Evolutionary conservation across 1,140 invertebrate genomes (phyloP).

Genomic region (Ceratosolen solmsi): DNA sequence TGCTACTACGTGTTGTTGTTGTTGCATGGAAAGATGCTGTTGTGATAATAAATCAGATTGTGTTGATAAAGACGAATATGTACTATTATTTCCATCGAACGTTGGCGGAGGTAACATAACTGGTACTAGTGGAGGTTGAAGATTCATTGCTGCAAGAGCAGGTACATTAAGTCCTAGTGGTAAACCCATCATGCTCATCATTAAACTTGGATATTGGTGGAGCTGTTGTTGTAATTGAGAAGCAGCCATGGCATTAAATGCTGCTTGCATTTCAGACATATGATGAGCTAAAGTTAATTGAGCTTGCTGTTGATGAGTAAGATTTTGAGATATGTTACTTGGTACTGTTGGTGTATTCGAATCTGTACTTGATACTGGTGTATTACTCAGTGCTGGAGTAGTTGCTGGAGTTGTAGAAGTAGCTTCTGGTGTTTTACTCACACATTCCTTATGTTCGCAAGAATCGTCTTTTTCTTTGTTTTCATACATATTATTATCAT

Average conservation of each 20-base stretch:
- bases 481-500: slow-evolving; percentile 64
- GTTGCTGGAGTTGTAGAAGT: slow-evolving; percentile 78
- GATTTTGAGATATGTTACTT: slow-evolving; percentile 70
- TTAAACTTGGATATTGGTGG: slow-evolving; percentile 74
- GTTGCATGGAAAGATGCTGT: slow-evolving; percentile 80
- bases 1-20: slow-evolving; percentile 18
- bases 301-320: slow-evolving; percentile 65
- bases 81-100: slow-evolving; percentile 76
- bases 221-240: slow-evolving; percentile 88
- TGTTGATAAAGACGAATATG: slow-evolving; percentile 73
- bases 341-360: slow-evolving; percentile 73
- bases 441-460: slow-evolving; percentile 68
- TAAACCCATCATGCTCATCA: slow-evolving; percentile 85
- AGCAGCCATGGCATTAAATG: slow-evolving; percentile 86
- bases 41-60: slow-evolving; percentile 77
- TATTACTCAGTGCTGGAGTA: slow-evolving; percentile 78
- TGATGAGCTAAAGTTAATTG: slow-evolving; percentile 82
- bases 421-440: slow-evolving; percentile 73
- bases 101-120: slow-evolving; percentile 91
- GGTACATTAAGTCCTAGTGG: slow-evolving; percentile 88
- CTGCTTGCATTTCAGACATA: slow-evolving; percentile 89
- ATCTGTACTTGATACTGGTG: slow-evolving; percentile 76
- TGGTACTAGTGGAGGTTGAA: slow-evolving; percentile 89
- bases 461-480: slow-evolving; percentile 76
- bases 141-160: slow-evolving; percentile 89